Evolutionary conservation across 2,888 invertebrate species (phyloP).

Genomic region (Harpalus rufipes): DNA sequence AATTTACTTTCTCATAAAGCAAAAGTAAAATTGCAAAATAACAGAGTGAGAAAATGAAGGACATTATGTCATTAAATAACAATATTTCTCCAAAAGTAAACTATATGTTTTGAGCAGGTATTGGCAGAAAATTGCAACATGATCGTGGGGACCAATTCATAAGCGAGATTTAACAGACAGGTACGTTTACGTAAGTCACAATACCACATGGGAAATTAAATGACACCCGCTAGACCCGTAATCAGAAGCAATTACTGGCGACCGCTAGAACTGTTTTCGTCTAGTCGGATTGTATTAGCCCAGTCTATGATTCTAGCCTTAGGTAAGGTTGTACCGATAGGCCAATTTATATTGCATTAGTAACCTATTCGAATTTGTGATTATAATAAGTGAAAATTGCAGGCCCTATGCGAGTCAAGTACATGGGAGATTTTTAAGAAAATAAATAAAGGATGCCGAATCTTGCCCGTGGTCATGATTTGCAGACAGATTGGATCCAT

Average conservation of each 20-base stretch:
- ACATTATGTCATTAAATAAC: constrained; percentile 20
- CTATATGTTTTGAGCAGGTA: constrained; percentile 12
- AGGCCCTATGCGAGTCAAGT: constrained; percentile 9
- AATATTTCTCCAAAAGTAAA: constrained; percentile 31
- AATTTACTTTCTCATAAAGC: constrained; percentile 6
- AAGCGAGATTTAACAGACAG: constrained; percentile 25
- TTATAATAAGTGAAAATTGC: constrained; percentile 66
- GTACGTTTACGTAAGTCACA: constrained; percentile 65
- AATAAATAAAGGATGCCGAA: constrained; percentile 50
- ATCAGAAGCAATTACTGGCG: constrained; percentile 63
- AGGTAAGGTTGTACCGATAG: constrained; percentile 67
- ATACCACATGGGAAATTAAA: constrained; percentile 67
- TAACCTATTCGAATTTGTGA: constrained; percentile 65
- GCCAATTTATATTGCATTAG: constrained; percentile 69
- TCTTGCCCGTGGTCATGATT: constrained; percentile 17
- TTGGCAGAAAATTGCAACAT: constrained; percentile 30
- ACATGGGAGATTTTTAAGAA: constrained; percentile 6
- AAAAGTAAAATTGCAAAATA: constrained; percentile 14
- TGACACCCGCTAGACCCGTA: constrained; percentile 66
- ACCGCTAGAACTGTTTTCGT: constrained; percentile 50
- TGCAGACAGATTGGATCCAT: background rate
- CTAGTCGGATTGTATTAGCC: constrained; percentile 67
- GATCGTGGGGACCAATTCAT: constrained; percentile 28
- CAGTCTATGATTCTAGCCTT: constrained; percentile 72
- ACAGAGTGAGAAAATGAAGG: background rate